These are phyloP conservation scores for Sinonovacula constricta DNA, from an alignment of 1,140 invertebrate species.

Conservation along the genomic window DNA sequence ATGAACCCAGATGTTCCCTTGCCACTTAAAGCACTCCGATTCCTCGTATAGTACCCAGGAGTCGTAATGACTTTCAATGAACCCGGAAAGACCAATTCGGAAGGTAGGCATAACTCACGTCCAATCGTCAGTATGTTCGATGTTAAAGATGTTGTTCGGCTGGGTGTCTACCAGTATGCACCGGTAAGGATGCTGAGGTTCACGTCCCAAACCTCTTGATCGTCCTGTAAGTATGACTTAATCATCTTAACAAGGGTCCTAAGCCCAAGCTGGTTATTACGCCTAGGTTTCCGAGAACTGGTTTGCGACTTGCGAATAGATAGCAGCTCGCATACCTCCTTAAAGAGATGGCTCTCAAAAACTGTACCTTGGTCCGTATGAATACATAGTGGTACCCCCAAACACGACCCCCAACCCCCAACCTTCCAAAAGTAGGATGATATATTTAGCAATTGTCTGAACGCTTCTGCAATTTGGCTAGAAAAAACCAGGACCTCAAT, in stretches of 20 bases:
- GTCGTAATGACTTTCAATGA: neutral
- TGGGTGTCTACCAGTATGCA: constrained; percentile 46
- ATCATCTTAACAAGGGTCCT: constrained; percentile 59
- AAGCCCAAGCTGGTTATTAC: constrained; percentile 62
- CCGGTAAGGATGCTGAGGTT: constrained; percentile 20
- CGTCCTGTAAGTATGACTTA: constrained; percentile 19
- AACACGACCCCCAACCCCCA: no score
- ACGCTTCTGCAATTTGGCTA: constrained; percentile 76
- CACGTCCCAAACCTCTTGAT: constrained; percentile 43
- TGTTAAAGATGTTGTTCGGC: constrained; percentile 31
- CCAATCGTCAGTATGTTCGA: constrained; percentile 48
- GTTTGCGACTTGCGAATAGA: constrained; percentile 50
- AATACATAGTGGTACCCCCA: constrained; percentile 63
- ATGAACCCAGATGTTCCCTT: no score
- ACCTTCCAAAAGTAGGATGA: no score
- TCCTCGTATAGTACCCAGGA: neutral
- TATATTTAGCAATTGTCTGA: constrained; percentile 70
- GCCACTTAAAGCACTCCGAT: neutral
- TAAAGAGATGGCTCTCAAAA: constrained; percentile 58
- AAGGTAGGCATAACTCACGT: constrained; percentile 29
- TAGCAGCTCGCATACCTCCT: constrained; percentile 51
- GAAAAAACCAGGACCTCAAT: neutral
- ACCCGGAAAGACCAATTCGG: constrained; percentile 32
- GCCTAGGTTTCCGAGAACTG: constrained; percentile 58
- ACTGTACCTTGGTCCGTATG: constrained; percentile 74